Conservation (phyloP, 2,113 vertebrate genomes). For the Alethe diademata region DNA sequence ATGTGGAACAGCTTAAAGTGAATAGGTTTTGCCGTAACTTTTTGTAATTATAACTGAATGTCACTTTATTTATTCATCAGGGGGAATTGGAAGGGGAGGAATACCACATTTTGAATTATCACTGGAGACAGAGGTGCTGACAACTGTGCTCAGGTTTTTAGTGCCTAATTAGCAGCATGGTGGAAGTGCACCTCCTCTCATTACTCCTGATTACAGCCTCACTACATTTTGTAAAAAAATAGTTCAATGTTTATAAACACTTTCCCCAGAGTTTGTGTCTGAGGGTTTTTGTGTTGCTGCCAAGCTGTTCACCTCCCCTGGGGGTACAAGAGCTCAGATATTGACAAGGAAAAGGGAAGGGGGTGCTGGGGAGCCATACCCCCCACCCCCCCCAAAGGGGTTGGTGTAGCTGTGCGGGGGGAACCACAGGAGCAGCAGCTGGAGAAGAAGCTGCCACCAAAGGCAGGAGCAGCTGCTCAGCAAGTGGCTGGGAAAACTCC, state of each 20-base stretch:
- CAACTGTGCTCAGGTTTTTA: neutral
- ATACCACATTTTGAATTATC: neutral
- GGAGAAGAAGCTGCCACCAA: neutral
- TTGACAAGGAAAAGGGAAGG: neutral
- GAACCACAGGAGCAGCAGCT: neutral
- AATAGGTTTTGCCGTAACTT: neutral
- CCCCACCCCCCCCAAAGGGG: neutral
- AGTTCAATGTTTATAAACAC: neutral
- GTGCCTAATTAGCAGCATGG: neutral
- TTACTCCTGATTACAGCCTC: neutral
- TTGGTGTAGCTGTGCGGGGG: neutral
- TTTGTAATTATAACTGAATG: neutral
- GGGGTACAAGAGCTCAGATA: neutral
- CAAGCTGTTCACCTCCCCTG: neutral
- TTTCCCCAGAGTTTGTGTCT: neutral
- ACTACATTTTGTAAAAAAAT: neutral
- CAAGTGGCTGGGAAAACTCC: neutral
- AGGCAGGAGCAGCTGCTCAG: neutral
- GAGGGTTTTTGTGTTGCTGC: neutral
- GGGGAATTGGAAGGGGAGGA: neutral
- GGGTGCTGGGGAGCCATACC: neutral
- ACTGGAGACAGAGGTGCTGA: neutral
- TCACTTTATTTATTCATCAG: neutral
- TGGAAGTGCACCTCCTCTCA: neutral
- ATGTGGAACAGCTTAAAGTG: neutral